Base-by-base conservation (phyloP, 2,888 invertebrate genomes). In the Diaprepes abbreviatus region DNA sequence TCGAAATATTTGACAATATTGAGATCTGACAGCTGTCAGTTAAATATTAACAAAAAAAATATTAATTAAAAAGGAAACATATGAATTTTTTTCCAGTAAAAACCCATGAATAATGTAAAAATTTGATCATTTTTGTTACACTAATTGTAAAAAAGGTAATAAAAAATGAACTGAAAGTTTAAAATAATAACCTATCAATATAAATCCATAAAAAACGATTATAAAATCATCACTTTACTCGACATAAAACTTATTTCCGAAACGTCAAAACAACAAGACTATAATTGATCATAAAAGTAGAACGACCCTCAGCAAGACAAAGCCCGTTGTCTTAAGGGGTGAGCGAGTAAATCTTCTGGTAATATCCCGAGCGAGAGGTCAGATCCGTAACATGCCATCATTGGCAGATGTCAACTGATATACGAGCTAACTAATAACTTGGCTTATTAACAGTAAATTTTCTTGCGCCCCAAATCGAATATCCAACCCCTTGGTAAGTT, bases 391-490 rank as follows among this genome's bases (percentile, higher is more conserved):
- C 78, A 73, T 81, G 80, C 83, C 83, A 85, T 85, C 85, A 85
- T 81, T 82, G 83, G 83, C 85, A 85, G 84, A 84, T 83, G 83
- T 84, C 83, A 82, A 78, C 81, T 85, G 84, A 85, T 84, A 84
- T 85, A 85, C 83, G 83, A 83, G 80, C 82, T 84, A 83, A 84
- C 72, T 73, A 73, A 73, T 73, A 73, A 73, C 70, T 70, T 70
- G 70, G 70, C 70, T 73, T 70, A 73, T 73, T 73, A 73, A 73
- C 72, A 70, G 72, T 73, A 73, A 73, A 73, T 73, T 73, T 73
- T 70, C 72, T 70, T 70, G 66, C 57, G n/a, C 43, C 36, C 55
- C 40, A 28, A 65, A 59, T 70, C 65, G 59, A 54, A 60, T 52
- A 45, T 65, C 70, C 57, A n/a, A 66, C 66, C 70, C 70, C 66